Percentiles rank a stretch among this genome's conserved stretches.
These are phyloP conservation scores for Ylistrum balloti DNA, from an alignment of 1,140 invertebrate genomes.

Conservation along the genomic window DNA sequence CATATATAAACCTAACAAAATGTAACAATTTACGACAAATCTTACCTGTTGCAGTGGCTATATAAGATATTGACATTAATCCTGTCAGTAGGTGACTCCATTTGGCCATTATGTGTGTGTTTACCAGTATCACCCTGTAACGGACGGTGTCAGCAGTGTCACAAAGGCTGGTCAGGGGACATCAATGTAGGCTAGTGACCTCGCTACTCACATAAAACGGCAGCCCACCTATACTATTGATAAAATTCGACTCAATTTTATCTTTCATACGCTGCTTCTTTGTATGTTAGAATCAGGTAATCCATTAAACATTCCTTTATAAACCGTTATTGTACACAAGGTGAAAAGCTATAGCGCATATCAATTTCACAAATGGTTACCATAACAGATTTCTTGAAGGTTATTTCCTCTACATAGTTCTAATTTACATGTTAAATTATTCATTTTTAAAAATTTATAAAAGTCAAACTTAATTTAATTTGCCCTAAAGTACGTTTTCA, in stretches of 20 bases:
- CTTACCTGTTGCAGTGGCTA: not conserved
- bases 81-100: not conserved
- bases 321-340: not conserved
- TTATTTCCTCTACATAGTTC: not conserved
- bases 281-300: not conserved
- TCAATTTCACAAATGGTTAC: constrained; percentile 10
- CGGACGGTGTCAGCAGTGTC: not conserved
- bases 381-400: not conserved
- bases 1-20: no score
- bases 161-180: not conserved
- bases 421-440: no score
- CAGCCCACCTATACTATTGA: not conserved
- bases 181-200: not conserved
- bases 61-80: not conserved
- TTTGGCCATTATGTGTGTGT: not conserved
- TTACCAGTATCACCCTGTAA: not conserved
- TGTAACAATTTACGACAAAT: not conserved
- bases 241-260: not conserved
- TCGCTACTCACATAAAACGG: not conserved
- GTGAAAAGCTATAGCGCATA: not conserved
- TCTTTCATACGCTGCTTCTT: not conserved
- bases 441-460: no score
- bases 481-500: not conserved
- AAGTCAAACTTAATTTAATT: no score
- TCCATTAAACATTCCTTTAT: not conserved